These are phyloP conservation scores for Dorcus parallelipipedus DNA, from an alignment of 2,888 invertebrate species.

Conservation along the genomic window DNA sequence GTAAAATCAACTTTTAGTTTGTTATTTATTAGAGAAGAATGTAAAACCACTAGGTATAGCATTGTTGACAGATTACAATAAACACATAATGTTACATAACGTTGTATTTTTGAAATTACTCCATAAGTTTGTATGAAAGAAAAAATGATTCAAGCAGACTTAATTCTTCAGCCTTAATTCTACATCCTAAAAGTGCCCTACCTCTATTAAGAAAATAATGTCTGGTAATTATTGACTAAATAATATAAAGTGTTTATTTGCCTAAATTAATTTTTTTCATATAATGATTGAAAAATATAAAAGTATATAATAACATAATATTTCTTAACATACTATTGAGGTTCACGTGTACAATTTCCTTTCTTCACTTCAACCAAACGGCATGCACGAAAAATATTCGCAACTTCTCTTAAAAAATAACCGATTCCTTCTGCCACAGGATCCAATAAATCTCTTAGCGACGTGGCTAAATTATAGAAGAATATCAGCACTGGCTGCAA, in stretches of 20 bases:
- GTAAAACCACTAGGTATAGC: slow-evolving; percentile 34
- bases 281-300: not conserved
- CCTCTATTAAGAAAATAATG: too few relatives aligned
- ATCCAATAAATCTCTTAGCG: slow-evolving; percentile 59
- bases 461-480: slow-evolving; percentile 59
- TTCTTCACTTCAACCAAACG: slow-evolving; percentile 50
- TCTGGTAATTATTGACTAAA: not conserved
- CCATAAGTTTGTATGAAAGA: not conserved
- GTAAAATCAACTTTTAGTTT: slow-evolving; percentile 31
- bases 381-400: slow-evolving; percentile 48
- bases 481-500: slow-evolving; percentile 68
- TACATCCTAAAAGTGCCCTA: too few relatives aligned
- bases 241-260: not conserved
- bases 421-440: slow-evolving; percentile 59
- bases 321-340: not conserved
- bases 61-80: slow-evolving; percentile 37
- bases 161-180: too few relatives aligned
- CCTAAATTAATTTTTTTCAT: not conserved
- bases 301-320: not conserved
- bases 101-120: slow-evolving; percentile 5
- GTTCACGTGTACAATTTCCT: not conserved
- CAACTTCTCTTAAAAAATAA: slow-evolving; percentile 51
- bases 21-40: slow-evolving; percentile 33
- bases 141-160: too few relatives aligned
- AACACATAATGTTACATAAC: slow-evolving; percentile 33